Base-by-base conservation (phyloP, 2,797 vertebrate species). In the Epinephelus malabaricus region DNA sequence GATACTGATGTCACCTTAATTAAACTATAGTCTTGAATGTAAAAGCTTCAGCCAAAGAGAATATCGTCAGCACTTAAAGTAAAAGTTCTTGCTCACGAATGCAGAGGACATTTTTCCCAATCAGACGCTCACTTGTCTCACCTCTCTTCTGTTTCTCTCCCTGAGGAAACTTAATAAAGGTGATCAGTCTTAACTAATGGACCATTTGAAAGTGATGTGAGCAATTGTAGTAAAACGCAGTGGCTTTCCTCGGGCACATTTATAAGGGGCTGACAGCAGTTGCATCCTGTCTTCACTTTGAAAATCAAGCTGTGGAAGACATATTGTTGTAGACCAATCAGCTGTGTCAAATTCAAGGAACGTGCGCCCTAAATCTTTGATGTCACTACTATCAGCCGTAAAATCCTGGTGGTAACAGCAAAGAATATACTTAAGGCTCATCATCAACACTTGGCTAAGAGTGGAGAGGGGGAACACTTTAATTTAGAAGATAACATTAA, bases 111-210 rank as follows among this genome's bases (percentile, higher is more conserved):
- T 89, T 83, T 85, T 85, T 83, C 82, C 73, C 67, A 81, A 79
- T 86, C 76, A 85, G 74, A 73, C 14, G 0, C 49, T 66, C n/a
- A 21, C 53, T 71, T 64, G 30, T 70, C 73, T 82, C 76, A 62
- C 65, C 46, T 67, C 74, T 38, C 43, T 61, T 34, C 38, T 84
- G 21, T 62, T 72, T 64, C 59, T 30, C 43, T 85, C 81, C 69
- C 72, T 25, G 46, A 71, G 75, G 67, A 79, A 84, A 73, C 74
- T 54, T 85, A 85, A 89, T 89, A 80, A 82, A 89, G 67, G 79
- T 75, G 75, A 89, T 90, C 85, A 78, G 77, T 89, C 85, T 86
- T 77, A 86, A 68, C 85, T 85, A 83, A 87, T 79, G 75, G 75
- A 75, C 73, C 78, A 59, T 82, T 88, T 78, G 64, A 56, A 76